Evolutionary conservation across 2,113 vertebrate species (phyloP), one percentile per base, ranked within the genome.

Genomic region (Menidia beryllina): DNA sequence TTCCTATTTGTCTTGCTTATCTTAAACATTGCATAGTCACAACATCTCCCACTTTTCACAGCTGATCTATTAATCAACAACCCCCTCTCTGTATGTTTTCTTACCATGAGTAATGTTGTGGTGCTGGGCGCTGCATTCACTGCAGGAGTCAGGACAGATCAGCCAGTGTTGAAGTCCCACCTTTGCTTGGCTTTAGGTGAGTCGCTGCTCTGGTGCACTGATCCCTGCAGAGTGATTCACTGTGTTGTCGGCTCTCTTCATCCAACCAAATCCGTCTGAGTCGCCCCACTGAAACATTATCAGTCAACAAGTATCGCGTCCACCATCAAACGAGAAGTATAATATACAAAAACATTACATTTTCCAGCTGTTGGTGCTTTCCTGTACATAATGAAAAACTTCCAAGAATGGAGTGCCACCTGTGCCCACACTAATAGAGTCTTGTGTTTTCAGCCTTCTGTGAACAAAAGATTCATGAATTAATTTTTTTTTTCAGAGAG

Each of bases 261-360:
- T 72, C 72, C 48, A 67, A 65, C 81, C 69, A 83, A 79, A 78
- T 82, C 76, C 76, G 70, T 77, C 66, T 51, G 54, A 71, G 61
- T 56, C 85, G 82, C 77, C 54, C 68, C 71, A 66, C 57, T 64
- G 54, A 75, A 79, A 84, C 79, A 80, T 78, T 70, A 79, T 70
- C 79, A 83, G 79, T 82, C 80, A 65, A 67, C 74, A 34, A 74
- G 84, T 71, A 25, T 77, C 47, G 26, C 30, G 79, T 75, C 85
- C 76, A 13, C 69, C 62, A 69, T 76, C 70, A 72, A 75, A 69
- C 64, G 49, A 20, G 7, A 80, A 73, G 72, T 76, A 73, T 86
- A 77, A 87, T 87, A 90, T 85, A 83, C 20, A 36, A 69, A 76
- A 74, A 82, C 82, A 70, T 86, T 76, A 75, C 83, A 81, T 85